Evolutionary conservation across 1,140 invertebrate genomes (phyloP), one percentile per base, ranked within the genome.

Genomic region (Homarus americanus): DNA sequence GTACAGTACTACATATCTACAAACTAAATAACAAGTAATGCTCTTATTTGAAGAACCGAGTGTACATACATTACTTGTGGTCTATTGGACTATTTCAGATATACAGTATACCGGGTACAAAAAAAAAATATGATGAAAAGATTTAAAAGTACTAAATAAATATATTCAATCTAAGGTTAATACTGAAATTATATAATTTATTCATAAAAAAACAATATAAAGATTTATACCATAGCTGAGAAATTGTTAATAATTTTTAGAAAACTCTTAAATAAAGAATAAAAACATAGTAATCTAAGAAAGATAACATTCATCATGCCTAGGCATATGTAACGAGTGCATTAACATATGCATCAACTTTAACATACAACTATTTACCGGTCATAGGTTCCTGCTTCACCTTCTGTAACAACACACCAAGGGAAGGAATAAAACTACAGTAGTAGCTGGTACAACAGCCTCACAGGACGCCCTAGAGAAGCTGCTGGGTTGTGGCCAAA

Each of bases 1-100:
- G 40, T 36, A 79, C 72, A n/a, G n/a, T n/a, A n/a, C n/a, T n/a
- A n/a, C n/a, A n/a, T 85, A 75, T 85, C 69, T 85, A 85, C 83
- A 85, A 73, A 73, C 40, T 73, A n/a, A 53, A 85, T 85, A 85
- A 32, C 66, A 75, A 49, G 69, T 66, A 73, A 53, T 85, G 32
- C 75, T 69, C 28, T 72, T 44, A 75, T 75, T 72, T 73, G 36
- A 36, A 49, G 83, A 85, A 49, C 75, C n/a, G n/a, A 73, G 69
- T 49, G 44, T 85, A 85, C 83, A 44, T 85, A 85, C 72, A 85
- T 85, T 75, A 34, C 41, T 79, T 53, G 72, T 44, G 40, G 28
- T 49, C 41, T 85, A 85, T 41, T 49, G 83, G 24, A 34, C 66
- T 85, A 85, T 53, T 49, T 75, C 69, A 85, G 28, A 73, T 75